Conservation (phyloP, 1,140 invertebrate genomes). For the Zaprionus gabonicus region DNA sequence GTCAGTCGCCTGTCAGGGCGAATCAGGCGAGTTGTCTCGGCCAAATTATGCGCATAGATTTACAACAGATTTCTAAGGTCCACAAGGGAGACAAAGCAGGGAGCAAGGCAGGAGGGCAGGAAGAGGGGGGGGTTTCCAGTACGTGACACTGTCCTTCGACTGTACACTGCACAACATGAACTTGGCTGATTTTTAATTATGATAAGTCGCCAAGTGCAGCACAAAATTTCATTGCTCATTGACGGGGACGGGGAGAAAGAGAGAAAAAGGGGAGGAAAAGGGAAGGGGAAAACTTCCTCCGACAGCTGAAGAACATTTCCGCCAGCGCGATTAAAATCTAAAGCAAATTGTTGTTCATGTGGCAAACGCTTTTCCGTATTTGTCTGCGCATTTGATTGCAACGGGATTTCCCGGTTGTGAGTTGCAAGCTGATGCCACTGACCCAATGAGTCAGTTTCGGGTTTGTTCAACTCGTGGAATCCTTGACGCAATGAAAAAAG, state of each 20-base stretch:
- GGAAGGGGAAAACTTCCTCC: not conserved
- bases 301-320: slow-evolving; percentile 54
- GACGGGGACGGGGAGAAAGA: slow-evolving; percentile 17
- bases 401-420: not conserved
- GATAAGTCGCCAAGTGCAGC: slow-evolving; percentile 62
- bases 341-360: slow-evolving; percentile 66
- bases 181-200: slow-evolving; percentile 80
- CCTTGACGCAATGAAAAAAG: not conserved
- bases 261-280: not conserved
- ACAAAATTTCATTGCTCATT: slow-evolving; percentile 44
- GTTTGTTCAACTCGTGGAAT: slow-evolving; percentile 50
- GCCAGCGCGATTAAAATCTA: slow-evolving; percentile 67
- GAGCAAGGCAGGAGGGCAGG: not conserved
- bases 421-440: slow-evolving; percentile 64
- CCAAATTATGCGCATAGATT: slow-evolving; percentile 65
- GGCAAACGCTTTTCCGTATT: slow-evolving; percentile 69
- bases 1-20: slow-evolving; percentile 74
- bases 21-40: slow-evolving; percentile 37
- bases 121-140: not conserved
- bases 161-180: slow-evolving; percentile 44
- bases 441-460: slow-evolving; percentile 70
- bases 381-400: slow-evolving; percentile 48
- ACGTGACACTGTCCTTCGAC: slow-evolving; percentile 57
- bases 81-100: not conserved
- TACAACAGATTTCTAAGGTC: slow-evolving; percentile 29